Evolutionary conservation across 2,113 vertebrate genomes (phyloP), one percentile per base, ranked within the genome.

Genomic region (Hippocampus mohnikei): DNA sequence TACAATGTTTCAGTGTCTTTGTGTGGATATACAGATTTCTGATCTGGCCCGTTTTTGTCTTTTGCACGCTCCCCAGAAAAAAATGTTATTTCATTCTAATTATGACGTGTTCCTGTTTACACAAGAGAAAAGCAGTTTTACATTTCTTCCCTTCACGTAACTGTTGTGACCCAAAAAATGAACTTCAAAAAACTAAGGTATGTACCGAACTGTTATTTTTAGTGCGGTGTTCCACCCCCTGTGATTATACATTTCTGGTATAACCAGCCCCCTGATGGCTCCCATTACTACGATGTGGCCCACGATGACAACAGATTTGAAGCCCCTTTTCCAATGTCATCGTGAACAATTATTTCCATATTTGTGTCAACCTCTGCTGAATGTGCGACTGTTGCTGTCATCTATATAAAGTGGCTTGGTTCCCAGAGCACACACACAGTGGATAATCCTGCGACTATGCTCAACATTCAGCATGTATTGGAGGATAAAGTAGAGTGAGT

Each of bases 391-490:
- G 21, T 13, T 53, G 52, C 21, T 53, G 52, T 53, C 37, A 61
- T 61, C 16, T 37, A 7, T 42, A 10, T 70, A n/a, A 74, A 71
- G 68, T 80, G 61, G 5, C 8, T 21, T 70, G 53, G 73, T 77
- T 68, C 78, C 80, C 78, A 67, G 70, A 73, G 80, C 42, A 20
- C 7, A 10, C 12, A 23, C 74, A 69, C 66, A 66, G 67, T 42
- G 70, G 53, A 67, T 87, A 84, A 86, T 87, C 85, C 71, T 61
- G 23, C 61, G 58, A 33, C 67, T 13, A 13, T 55, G 48, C 29
- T 75, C 71, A 69, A 67, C 66, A 67, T 53, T 82, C 11, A 25
- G 7, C 29, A 65, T 61, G 18, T 25, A 61, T 27, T 65, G 13
- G 18, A 56, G 71, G 60, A 52, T 52, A 59, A 40, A 61, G 13